Percentiles rank a stretch among this genome's conserved stretches.
Evolutionary conservation across 1,140 invertebrate species (phyloP).

Genomic region (Epicauta chinensis): DNA sequence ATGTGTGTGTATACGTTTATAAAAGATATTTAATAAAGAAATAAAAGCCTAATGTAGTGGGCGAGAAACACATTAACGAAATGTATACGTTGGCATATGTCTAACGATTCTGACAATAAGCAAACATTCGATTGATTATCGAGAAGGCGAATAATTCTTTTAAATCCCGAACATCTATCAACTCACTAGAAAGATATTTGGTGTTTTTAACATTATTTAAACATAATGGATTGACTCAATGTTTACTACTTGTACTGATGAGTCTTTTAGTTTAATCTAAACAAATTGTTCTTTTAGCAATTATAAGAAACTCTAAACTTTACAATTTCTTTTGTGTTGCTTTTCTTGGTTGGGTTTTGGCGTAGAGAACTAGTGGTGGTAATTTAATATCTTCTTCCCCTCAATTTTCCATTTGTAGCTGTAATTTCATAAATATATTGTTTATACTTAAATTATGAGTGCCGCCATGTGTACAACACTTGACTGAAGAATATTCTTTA

Average conservation of each 20-base stretch:
- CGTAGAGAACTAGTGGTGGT: constrained; percentile 4
- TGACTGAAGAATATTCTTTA: constrained; percentile 20
- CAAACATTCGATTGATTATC: too few species aligned
- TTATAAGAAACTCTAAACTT: constrained; percentile 4
- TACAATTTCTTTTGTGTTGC: neutral
- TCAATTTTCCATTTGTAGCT: constrained; percentile 13
- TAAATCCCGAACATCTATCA: neutral
- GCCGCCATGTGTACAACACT: constrained; percentile 25
- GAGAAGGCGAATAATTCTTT: too few species aligned
- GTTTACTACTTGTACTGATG: constrained; percentile 21
- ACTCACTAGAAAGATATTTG: constrained; percentile 5
- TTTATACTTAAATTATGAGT: constrained; percentile 26
- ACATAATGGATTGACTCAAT: constrained; percentile 18
- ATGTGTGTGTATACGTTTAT: too few species aligned
- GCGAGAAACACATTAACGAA: constrained; percentile 12
- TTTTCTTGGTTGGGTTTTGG: constrained; percentile 11
- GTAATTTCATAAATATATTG: constrained; percentile 21
- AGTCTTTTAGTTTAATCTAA: constrained; percentile 24
- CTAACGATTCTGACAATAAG: neutral
- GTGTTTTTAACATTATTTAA: constrained; percentile 18
- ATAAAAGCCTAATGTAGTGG: too few species aligned
- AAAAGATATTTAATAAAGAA: too few species aligned
- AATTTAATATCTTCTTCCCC: constrained; percentile 16
- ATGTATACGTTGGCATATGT: constrained; percentile 12
- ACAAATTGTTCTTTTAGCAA: constrained; percentile 1